Conservation (phyloP, 2,888 invertebrate genomes). For the Odontocerum albicorne region DNA sequence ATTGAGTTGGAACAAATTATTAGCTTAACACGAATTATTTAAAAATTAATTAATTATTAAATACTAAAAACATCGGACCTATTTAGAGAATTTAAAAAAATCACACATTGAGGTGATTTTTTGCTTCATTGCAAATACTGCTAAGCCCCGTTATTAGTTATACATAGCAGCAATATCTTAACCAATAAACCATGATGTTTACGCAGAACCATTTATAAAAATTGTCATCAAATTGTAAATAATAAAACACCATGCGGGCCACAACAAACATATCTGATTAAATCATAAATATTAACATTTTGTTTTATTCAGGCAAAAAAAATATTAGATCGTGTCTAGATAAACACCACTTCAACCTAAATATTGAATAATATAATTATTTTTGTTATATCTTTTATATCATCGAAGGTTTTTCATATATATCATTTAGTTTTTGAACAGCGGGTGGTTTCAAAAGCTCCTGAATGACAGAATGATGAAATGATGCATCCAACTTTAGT, state of each 20-base stretch:
- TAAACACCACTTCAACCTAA: slow-evolving; percentile 22
- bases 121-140: too few relatives aligned
- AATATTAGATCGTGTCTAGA: slow-evolving; percentile 28
- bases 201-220: too few relatives aligned
- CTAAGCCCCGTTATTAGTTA: too few relatives aligned
- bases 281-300: slow-evolving; percentile 5
- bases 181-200: too few relatives aligned
- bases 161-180: too few relatives aligned
- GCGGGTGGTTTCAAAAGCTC: slow-evolving; percentile 21
- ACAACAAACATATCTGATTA: slow-evolving; percentile 1
- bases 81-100: too few relatives aligned
- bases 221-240: slow-evolving; percentile 16
- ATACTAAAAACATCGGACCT: too few relatives aligned
- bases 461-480: slow-evolving; percentile 35
- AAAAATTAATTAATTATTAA: too few relatives aligned
- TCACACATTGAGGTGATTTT: too few relatives aligned
- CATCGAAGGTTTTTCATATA: neutral
- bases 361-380: slow-evolving; percentile 12
- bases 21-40: too few relatives aligned
- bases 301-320: slow-evolving; percentile 16
- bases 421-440: slow-evolving; percentile 3
- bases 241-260: slow-evolving; percentile 14
- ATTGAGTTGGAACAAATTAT: too few relatives aligned
- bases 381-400: slow-evolving; percentile 1
- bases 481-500: slow-evolving; percentile 21